Conservation (phyloP, 2,113 vertebrate genomes). For the pig (Sus scrofa) region T2T-Sscrofa CM000812.6:257906501-257907000, state of each 20-base stretch:
- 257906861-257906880: no score
- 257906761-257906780: neutral
- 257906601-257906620: neutral
- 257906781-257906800: neutral
- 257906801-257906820: no score
- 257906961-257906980: no score
- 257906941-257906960: no score
- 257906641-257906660: conserved; percentile 18
- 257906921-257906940: no score
- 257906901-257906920: no score
- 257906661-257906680: neutral
- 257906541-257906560: neutral
- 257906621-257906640: conserved; percentile 6
- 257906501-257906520: neutral
- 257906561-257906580: neutral
- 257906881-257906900: no score
- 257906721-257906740: neutral
- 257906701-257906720: neutral
- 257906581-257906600: neutral
- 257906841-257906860: no score
- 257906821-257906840: no score
- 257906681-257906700: neutral
- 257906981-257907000: no score
- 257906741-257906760: neutral
- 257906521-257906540: neutral